Evolutionary conservation across 2,888 invertebrate species (phyloP).

Genomic region (Ennomos fuscantarius): DNA sequence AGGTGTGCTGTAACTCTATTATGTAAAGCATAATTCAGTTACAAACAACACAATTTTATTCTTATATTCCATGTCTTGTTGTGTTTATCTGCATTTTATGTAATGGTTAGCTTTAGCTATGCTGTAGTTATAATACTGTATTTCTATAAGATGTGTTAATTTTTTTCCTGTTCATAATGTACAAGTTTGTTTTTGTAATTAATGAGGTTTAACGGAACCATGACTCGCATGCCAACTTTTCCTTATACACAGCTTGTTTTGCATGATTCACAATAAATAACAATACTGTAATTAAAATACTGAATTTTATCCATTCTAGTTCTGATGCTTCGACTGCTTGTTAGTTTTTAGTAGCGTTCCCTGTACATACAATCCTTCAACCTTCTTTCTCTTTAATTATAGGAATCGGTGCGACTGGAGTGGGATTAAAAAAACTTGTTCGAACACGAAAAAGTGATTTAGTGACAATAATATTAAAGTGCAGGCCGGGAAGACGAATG

Average conservation of each 20-base stretch:
- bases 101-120: no score
- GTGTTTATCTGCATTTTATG: no score
- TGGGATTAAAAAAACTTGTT: slow-evolving; percentile 43
- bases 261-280: slow-evolving; percentile 42
- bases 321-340: slow-evolving; percentile 34
- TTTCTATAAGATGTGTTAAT: no score
- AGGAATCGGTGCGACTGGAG: slow-evolving; percentile 49
- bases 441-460: slow-evolving; percentile 37
- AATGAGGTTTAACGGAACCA: not conserved
- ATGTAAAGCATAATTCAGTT: no score
- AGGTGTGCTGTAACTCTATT: no score
- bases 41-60: no score
- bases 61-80: no score
- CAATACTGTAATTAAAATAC: not conserved
- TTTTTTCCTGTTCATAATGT: no score
- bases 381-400: slow-evolving; percentile 70
- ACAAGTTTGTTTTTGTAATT: no score
- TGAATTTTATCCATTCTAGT: slow-evolving; percentile 13
- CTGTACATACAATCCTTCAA: slow-evolving; percentile 72
- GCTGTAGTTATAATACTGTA: no score
- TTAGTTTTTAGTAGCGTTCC: slow-evolving; percentile 36
- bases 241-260: slow-evolving; percentile 20
- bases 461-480: slow-evolving; percentile 44
- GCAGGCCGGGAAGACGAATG: slow-evolving; percentile 66
- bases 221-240: slow-evolving; percentile 19